Base-by-base conservation (phyloP, 2,797 vertebrate genomes). In the Hoplostethus atlanticus region DNA sequence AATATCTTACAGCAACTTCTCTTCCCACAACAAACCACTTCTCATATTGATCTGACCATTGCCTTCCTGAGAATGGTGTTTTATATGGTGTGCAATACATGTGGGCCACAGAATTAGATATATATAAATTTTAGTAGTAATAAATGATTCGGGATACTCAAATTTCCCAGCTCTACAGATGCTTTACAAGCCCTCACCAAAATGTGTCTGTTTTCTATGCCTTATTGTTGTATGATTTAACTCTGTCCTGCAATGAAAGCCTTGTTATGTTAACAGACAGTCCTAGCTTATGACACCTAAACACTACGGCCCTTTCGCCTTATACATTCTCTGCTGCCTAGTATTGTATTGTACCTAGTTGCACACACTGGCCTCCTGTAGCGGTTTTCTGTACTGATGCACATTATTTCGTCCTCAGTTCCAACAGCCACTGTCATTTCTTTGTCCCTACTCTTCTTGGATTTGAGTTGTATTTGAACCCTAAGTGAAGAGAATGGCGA, bases 41-140 rank as follows among this genome's bases (percentile, higher is more conserved):
- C 48, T 64, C 50, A 53, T 63, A 48, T 57, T n/a, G 28, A 71
- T 46, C 72, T 25, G 71, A 84, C 57, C 79, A 65, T 84, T 70
- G 46, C 70, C 76, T 77, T 69, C 62, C 61, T 44, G 30, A 76
- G 64, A 81, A 71, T 30, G 66, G 16, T 71, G 61, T 77, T 85
- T 74, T 83, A 3, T 30, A 47, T 16, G 8, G 40, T 82, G 71
- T 76, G 71, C 47, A 76, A 71, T 81, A 79, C 77, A 56, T 81
- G 66, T 81, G 67, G 68, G 70, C 62, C 68, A 81, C 69, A 79
- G 57, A 88, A 87, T 61, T 87, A 86, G 79, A 80, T 75, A 62
- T 73, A 73, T 70, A 80, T 73, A 9, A 12, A 51, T 75, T 85
- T 85, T 85, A 89, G 84, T 69, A 85, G 47, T 75, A 89, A 84